phyloP scores from a whole-genome alignment of 2,888 invertebrate genomes.

The Thysanoteuthis rhombus region DNA sequence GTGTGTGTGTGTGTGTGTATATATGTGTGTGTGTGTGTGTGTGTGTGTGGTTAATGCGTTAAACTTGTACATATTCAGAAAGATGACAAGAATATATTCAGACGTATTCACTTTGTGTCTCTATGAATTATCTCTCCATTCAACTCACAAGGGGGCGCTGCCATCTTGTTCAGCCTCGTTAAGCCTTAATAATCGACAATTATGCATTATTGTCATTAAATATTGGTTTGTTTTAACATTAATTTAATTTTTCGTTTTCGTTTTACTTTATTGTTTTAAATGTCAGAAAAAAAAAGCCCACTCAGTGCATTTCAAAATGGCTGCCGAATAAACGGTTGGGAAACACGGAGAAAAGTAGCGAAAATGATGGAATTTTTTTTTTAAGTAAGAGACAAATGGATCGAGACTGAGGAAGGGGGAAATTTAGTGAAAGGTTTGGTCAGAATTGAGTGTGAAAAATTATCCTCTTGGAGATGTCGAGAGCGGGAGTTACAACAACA shows the following conservation, averaged over 20 bases:
- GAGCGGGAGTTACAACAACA: background rate
- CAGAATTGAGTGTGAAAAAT: too few species aligned
- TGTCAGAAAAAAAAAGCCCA: background rate
- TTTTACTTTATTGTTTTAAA: background rate
- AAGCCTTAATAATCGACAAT: background rate
- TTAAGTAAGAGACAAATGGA: too few species aligned
- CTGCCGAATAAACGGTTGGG: background rate
- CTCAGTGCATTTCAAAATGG: background rate
- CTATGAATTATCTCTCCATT: background rate
- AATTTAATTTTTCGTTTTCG: background rate
- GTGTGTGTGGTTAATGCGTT: background rate
- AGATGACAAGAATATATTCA: background rate
- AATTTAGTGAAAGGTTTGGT: too few species aligned
- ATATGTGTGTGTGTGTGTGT: background rate
- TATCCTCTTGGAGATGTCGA: too few species aligned
- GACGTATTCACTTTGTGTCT: background rate
- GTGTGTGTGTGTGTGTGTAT: background rate
- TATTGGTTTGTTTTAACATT: background rate
- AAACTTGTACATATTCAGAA: background rate
- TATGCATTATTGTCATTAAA: background rate
- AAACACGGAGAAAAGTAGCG: too few species aligned
- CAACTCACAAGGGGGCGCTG: background rate
- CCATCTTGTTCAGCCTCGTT: background rate
- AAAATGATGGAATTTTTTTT: too few species aligned
- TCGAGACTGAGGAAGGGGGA: too few species aligned